A percentile compares a stretch with the other conserved stretches of the same genome.
These are phyloP conservation scores for Athrips mouffetella DNA, from an alignment of 2,888 invertebrate species.

Conservation along the genomic window DNA sequence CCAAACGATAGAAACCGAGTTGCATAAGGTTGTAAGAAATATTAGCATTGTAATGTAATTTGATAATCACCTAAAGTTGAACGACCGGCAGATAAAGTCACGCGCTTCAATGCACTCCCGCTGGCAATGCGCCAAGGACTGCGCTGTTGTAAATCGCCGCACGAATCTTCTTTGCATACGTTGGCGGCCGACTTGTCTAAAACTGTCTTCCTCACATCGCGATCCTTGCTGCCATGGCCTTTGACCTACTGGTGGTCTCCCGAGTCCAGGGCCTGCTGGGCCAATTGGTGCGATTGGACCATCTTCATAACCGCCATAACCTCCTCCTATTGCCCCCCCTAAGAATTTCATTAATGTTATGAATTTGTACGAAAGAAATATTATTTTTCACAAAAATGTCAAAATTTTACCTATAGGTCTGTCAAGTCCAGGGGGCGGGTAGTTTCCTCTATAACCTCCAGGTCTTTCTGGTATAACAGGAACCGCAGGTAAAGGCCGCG, in stretches of 20 bases:
- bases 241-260: slow-evolving; percentile 43
- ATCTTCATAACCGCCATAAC: slow-evolving; percentile 52
- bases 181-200: slow-evolving; percentile 89
- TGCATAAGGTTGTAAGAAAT: neutral
- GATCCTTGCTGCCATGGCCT: slow-evolving; percentile 71
- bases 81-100: slow-evolving; percentile 91
- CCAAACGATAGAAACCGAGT: neutral
- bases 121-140: slow-evolving; percentile 88
- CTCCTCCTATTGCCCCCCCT: slow-evolving; percentile 41
- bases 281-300: slow-evolving; percentile 44
- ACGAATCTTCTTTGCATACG: slow-evolving; percentile 89
- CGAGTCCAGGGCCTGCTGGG: slow-evolving; percentile 52
- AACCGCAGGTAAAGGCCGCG: slow-evolving; percentile 28
- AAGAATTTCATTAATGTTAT: no score
- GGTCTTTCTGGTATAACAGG: slow-evolving; percentile 45
- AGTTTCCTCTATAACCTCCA: slow-evolving; percentile 74
- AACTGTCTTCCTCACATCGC: slow-evolving; percentile 90
- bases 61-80: slow-evolving; percentile 85
- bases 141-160: slow-evolving; percentile 84
- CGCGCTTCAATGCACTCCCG: slow-evolving; percentile 89
- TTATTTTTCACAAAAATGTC: neutral
- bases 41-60: neutral
- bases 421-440: slow-evolving; percentile 63
- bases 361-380: no score
- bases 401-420: slow-evolving; percentile 55